Base-by-base conservation (phyloP, 2,113 vertebrate genomes). In the Chelonoidis abingdonii region DNA sequence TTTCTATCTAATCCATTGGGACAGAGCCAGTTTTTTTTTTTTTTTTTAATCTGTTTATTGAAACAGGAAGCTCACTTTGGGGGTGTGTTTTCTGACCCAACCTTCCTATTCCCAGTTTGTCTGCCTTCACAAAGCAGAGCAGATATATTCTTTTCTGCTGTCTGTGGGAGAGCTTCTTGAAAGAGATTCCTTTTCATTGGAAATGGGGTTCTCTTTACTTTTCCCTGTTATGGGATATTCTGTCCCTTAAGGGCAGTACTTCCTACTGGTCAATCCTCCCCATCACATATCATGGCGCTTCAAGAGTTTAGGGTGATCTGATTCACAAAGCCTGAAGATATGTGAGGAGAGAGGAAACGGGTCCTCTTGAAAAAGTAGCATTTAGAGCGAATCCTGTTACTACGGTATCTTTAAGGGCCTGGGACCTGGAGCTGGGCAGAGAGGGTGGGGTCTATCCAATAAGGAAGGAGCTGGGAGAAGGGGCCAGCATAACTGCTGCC, bases 101-200 rank as follows among this genome's bases (percentile, higher is more conserved):
- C 12, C 2, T 81, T 87, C 53, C 19, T 49, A 29, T 90, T 94
- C 57, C 12, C 62, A 76, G 59, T 90, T 10, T 0, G 0, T 90
- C 75, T 88, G 3, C 22, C 0, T 0, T 54, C 50, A 90, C 0
- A 0, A 41, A 87, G 80, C 24, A 75, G 27, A 84, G 10, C 8
- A 95, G 89, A 87, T 65, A 24, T 27, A 27, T 76, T 27, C 38
- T 38, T 35, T 75, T 78, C 41, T 78, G 41, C 22, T 78, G 22
- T 27, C 41, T 47, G 41, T 78, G 25, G 75, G 11, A 47, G 75
- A 78, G 25, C 22, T n/a, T 47, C 19, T 93, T 89, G 83, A 22
- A 41, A 50, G 50, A 16, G 25, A 47, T 78, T 35, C 4, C 3
- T 90, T 86, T 65, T 47, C 17, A 75, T 65, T 87, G 38, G 49